Evolutionary conservation across 2,797 vertebrate species (phyloP).

Genomic region (Muscicapa striata): DNA sequence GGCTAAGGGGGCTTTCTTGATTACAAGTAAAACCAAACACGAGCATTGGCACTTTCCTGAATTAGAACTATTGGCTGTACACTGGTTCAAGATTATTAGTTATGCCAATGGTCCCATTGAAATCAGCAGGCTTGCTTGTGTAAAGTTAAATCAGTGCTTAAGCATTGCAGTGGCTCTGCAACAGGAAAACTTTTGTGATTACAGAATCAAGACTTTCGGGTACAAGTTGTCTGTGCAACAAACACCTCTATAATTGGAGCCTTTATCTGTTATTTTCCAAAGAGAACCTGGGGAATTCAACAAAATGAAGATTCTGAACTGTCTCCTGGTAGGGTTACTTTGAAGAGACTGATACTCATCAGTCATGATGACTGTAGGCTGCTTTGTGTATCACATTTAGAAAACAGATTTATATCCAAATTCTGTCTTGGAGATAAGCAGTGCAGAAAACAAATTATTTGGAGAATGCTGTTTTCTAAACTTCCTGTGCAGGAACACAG

Average conservation of each 20-base stretch:
- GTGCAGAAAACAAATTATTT: not conserved
- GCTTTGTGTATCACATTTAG: not conserved
- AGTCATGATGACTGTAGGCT: not conserved
- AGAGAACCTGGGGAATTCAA: not conserved
- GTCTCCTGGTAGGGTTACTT: not conserved
- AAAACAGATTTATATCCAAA: not conserved
- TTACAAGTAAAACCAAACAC: accelerated
- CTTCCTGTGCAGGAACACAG: not conserved
- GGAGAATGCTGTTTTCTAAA: not conserved
- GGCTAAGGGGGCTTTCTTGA: not conserved
- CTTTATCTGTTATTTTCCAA: not conserved
- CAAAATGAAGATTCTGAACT: not conserved
- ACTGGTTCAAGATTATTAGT: not conserved
- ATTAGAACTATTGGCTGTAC: not conserved
- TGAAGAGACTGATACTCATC: not conserved
- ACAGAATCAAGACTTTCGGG: not conserved
- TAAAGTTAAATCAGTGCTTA: not conserved
- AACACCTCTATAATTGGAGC: not conserved
- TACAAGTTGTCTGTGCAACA: not conserved
- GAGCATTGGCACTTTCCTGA: not conserved
- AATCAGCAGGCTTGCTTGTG: not conserved
- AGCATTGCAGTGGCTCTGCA: not conserved
- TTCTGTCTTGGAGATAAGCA: not conserved
- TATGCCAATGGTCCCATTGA: not conserved
- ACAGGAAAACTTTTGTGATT: not conserved